Conservation (phyloP, 2,888 invertebrate species). For the Chaetoderma sp. region DNA sequence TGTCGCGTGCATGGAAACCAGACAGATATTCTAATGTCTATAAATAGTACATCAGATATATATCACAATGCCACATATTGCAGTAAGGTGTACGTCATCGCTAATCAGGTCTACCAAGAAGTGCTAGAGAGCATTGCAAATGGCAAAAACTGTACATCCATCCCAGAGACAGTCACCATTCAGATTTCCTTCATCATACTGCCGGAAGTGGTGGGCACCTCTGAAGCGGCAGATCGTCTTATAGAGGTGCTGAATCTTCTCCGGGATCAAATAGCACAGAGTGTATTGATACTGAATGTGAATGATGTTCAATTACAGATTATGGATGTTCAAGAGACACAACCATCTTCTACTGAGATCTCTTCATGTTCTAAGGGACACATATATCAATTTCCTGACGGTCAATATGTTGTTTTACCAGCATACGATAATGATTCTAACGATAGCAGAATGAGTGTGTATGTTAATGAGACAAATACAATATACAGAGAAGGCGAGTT, state of each 20-base stretch:
- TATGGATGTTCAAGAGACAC: conserved; percentile 23
- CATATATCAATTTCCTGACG: conserved; percentile 5
- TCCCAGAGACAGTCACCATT: conserved; percentile 14
- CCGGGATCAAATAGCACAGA: no score
- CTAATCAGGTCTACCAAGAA: no score
- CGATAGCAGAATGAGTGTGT: conserved; percentile 33
- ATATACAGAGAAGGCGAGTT: conserved; percentile 45
- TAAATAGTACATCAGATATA: no score
- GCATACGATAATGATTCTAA: conserved; percentile 14
- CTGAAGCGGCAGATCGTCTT: no score
- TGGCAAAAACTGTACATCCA: no score
- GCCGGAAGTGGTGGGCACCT: no score
- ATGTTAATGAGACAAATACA: conserved; percentile 41
- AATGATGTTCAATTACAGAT: conserved; percentile 51
- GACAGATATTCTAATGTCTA: no score
- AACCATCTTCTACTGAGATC: conserved; percentile 26
- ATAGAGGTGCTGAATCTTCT: no score
- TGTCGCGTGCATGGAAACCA: no score
- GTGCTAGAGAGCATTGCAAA: no score
- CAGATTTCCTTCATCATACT: conserved; percentile 46
- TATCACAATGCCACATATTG: no score
- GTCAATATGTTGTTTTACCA: conserved; percentile 9
- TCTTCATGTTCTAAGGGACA: conserved; percentile 39
- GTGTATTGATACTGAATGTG: conserved; percentile 44
- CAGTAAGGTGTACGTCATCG: no score